These are phyloP conservation scores for Laothoe populi DNA, from an alignment of 2,888 invertebrate genomes.

Conservation along the genomic window DNA sequence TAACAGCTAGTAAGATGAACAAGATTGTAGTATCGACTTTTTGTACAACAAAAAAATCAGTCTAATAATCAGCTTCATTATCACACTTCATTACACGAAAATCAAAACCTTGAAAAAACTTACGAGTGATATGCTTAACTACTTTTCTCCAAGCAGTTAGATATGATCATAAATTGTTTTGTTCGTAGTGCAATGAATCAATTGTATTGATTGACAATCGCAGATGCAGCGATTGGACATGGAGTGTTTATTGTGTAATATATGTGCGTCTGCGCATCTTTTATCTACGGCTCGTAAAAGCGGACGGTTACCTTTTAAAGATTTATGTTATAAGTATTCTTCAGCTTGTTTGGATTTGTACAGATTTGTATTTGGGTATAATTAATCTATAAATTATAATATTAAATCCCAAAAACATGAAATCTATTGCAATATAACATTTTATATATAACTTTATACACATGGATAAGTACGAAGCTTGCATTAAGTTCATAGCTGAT, in stretches of 20 bases:
- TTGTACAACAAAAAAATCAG: background rate
- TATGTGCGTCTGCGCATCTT: slow-evolving; percentile 22
- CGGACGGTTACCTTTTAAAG: background rate
- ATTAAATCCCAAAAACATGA: no score
- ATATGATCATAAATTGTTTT: slow-evolving; percentile 41
- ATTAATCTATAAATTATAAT: background rate
- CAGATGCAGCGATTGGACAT: slow-evolving; percentile 32
- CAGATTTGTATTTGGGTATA: background rate
- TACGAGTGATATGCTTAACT: background rate
- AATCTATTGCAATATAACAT: no score
- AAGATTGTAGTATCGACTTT: background rate
- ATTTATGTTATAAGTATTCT: slow-evolving; percentile 15
- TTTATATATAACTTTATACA: no score
- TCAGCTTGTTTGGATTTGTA: background rate
- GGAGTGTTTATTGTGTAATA: slow-evolving; percentile 19
- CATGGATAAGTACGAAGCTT: no score
- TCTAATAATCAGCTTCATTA: background rate
- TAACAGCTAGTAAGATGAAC: background rate
- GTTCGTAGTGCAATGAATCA: slow-evolving; percentile 42
- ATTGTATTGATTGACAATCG: slow-evolving; percentile 52
- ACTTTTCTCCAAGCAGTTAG: background rate
- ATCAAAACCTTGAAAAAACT: slow-evolving; percentile 3
- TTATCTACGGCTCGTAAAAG: slow-evolving; percentile 13
- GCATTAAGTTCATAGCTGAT: no score
- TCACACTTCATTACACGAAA: no score